phyloP scores from a whole-genome alignment of 2,888 invertebrate genomes.

The Caenorhabditis plicata region DNA sequence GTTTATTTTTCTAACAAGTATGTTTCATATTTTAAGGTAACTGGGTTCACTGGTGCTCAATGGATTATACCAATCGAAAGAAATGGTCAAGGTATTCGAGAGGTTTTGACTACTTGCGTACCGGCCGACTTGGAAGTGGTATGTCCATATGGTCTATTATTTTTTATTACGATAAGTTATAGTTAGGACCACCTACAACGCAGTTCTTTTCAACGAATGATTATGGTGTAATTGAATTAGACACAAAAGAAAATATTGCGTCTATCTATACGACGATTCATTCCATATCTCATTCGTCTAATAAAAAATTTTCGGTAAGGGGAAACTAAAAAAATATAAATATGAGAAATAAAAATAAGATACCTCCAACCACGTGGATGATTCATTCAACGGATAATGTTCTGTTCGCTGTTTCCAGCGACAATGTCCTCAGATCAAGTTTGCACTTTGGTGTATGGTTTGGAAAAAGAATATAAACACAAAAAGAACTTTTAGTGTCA shows the following conservation, averaged over 20 bases:
- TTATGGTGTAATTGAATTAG: conserved; percentile 21
- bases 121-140: conserved; percentile 45
- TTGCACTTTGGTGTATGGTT: conserved; percentile 38
- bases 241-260: conserved; percentile 16
- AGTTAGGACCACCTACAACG: conserved; percentile 28
- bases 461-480: background rate
- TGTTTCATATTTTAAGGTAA: conserved; percentile 25
- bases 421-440: conserved; percentile 34
- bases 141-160: background rate
- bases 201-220: conserved; percentile 17
- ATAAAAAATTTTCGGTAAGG: conserved; percentile 14
- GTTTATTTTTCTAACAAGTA: background rate
- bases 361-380: conserved; percentile 41
- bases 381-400: conserved; percentile 34
- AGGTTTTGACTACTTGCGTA: conserved; percentile 50
- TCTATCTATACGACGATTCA: conserved; percentile 27
- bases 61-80: conserved; percentile 56
- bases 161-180: background rate
- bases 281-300: conserved; percentile 21
- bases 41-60: conserved; percentile 52
- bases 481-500: conserved; percentile 17
- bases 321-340: conserved; percentile 3
- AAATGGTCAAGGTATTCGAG: conserved; percentile 43
- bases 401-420: conserved; percentile 37
- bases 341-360: conserved; percentile 10